phyloP scores from a whole-genome alignment of 2,113 vertebrate genomes.

The Canis aureus region DNA sequence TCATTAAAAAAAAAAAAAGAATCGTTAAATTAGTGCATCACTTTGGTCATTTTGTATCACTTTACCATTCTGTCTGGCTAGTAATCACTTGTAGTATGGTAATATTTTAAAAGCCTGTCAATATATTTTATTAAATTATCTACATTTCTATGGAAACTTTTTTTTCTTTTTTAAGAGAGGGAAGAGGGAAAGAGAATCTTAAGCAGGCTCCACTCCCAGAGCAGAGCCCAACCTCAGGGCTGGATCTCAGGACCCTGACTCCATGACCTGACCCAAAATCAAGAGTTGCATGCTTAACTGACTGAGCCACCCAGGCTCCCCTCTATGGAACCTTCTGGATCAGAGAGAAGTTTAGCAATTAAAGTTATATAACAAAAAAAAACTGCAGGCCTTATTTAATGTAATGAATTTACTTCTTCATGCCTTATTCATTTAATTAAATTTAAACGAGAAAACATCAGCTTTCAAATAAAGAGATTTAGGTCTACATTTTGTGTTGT shows the following conservation, averaged over 20 bases:
- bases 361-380: slow-evolving; percentile 54
- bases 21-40: not conserved
- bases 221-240: not conserved
- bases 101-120: slow-evolving; percentile 60
- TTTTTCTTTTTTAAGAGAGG: not conserved
- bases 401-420: slow-evolving; percentile 51
- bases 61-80: not conserved
- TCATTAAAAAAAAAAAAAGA: too few species aligned
- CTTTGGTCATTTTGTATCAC: not conserved
- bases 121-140: slow-evolving; percentile 58
- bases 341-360: slow-evolving; percentile 54
- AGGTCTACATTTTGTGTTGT: slow-evolving; percentile 54
- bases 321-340: slow-evolving; percentile 29
- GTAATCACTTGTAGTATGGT: not conserved
- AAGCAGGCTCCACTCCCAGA: not conserved
- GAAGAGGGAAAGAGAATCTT: not conserved
- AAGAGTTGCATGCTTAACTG: not conserved
- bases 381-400: not conserved
- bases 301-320: not conserved
- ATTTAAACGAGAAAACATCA: slow-evolving; percentile 70
- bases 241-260: not conserved
- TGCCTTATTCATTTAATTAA: slow-evolving; percentile 46
- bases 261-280: not conserved
- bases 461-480: slow-evolving; percentile 74
- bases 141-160: not conserved